Evolutionary conservation across 2,113 vertebrate genomes (phyloP), one percentile per base, ranked within the genome.

Genomic region (Dipodomys ordii): DNA sequence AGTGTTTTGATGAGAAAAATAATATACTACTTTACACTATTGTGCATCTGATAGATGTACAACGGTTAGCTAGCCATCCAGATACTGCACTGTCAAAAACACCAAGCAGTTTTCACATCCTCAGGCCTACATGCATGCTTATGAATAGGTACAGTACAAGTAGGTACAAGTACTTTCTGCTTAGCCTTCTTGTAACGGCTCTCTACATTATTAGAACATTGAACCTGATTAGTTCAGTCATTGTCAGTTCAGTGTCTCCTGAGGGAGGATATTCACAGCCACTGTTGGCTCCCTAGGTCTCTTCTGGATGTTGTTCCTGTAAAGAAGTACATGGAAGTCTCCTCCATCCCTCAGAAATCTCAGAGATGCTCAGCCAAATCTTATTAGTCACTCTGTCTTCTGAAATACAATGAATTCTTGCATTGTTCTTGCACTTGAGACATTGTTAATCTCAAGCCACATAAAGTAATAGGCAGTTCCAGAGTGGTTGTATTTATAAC

Each of bases 381-480:
- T 85, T 19, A n/a, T 10, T 16, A 46, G 44, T 46, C n/a, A 53
- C 93, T 97, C 97, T 81, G 92, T 83, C 88, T 60, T 95, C 27
- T 86, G 94, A 92, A 96, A 95, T 96, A 84, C 57, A 90, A 91
- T 82, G 82, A 64, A 94, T 81, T 72, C 88, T 93, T 95, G 53
- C 46, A 27, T 97, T 97, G 96, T 83, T 90, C 83, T 95, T 0
- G 44, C 87, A 87, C 49, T 49, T 49, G 93, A 94, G 94, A 91
- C 57, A 53, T 25, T 81, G 35, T 88, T 97, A 96, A 97, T 91
- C 83, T 95, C 67, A 97, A 97, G 74, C 87, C 57, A 91, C 93
- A 69, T 94, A 92, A 95, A 97, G 96, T 83, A 96, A 83, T 64
- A 87, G 80, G 92, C 92, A 93, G 0, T 35, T 65, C 87, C 92